Base-by-base conservation (phyloP, 2,797 vertebrate species). In the Platalea minor region DNA sequence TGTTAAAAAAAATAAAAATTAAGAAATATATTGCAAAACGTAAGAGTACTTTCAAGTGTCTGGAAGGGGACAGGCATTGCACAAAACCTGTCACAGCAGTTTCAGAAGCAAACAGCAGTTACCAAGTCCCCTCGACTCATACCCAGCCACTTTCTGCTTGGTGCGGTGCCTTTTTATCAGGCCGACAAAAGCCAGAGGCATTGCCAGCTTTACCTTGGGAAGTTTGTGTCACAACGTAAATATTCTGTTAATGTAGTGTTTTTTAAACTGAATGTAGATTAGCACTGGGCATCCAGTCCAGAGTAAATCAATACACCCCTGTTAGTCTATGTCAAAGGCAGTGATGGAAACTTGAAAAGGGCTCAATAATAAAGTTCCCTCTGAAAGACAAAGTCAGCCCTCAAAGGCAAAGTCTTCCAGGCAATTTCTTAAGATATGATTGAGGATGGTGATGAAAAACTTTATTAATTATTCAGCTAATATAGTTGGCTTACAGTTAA, bases 41-140 rank as follows among this genome's bases (percentile, higher is more conserved):
- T 4, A 39, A 50, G 7, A 59, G 2, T 9, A 17, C 6, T 67
- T 74, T 56, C 26, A 43, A 39, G 21, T 9, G 8, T 45, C 35
- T 48, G 28, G 48, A 29, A 77, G 17, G 43, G 51, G 10, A 17
- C 13, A 21, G 31, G 15, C 6, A 63, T 28, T 16, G 20, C 43
- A 53, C 37, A 64, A 79, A 92, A 51, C 16, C 24, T 3, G 3
- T 25, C 24, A 19, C 33, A 31, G 7, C 5, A 21, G 28, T 73
- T 82, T 50, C 63, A 78, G 68, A 51, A 89, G 25, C 11, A 69
- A 12, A 10, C 41, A 35, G n/a, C 4, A 2, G 24, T 3, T 5
- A 17, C 0, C 0, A 0, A 64, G 25, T 5, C 8, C 19, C 37
- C 21, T 51, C 3, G 0, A 0, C 7, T 79, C 9, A 0, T 7